These are phyloP conservation scores for Conger conger DNA, from an alignment of 2,113 vertebrate species.

Conservation along the genomic window DNA sequence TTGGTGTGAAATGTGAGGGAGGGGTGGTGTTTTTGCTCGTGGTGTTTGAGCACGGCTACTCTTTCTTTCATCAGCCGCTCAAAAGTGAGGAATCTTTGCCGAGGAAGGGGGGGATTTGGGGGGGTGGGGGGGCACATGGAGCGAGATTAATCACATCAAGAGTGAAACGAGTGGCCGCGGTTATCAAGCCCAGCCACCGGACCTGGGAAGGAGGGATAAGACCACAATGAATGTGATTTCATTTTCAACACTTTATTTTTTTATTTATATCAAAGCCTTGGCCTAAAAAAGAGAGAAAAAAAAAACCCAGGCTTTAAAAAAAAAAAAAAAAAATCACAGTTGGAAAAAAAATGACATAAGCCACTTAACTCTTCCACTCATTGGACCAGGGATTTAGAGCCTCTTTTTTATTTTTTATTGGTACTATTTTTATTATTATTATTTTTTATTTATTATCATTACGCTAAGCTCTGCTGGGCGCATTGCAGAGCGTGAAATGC, in stretches of 20 bases:
- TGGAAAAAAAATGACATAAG: constrained; percentile 41
- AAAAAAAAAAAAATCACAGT: constrained; percentile 37
- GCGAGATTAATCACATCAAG: constrained; percentile 40
- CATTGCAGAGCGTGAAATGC: constrained; percentile 26
- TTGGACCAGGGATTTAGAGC: constrained; percentile 36
- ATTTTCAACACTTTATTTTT: constrained; percentile 23
- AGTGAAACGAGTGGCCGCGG: constrained; percentile 27
- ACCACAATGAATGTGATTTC: constrained; percentile 46
- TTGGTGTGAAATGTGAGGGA: background rate
- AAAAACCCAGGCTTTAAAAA: constrained; percentile 34
- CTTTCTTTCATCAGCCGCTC: constrained; percentile 42
- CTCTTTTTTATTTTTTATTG: constrained; percentile 19
- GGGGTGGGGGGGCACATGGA: constrained; percentile 19
- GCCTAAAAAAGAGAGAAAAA: constrained; percentile 15
- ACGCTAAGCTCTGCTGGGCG: constrained; percentile 27
- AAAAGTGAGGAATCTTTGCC: constrained; percentile 29
- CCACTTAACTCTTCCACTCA: constrained; percentile 41
- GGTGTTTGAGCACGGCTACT: background rate
- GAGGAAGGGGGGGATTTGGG: too few relatives aligned
- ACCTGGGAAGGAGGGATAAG: constrained; percentile 38
- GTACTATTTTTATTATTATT: constrained; percentile 17
- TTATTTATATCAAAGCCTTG: constrained; percentile 40
- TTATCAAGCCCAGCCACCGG: constrained; percentile 39
- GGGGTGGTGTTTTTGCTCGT: background rate
- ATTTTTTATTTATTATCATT: constrained; percentile 24